Percentiles rank a stretch among this genome's conserved stretches.
These are phyloP conservation scores for Sander vitreus DNA, from an alignment of 2,113 vertebrate genomes.

Conservation along the genomic window DNA sequence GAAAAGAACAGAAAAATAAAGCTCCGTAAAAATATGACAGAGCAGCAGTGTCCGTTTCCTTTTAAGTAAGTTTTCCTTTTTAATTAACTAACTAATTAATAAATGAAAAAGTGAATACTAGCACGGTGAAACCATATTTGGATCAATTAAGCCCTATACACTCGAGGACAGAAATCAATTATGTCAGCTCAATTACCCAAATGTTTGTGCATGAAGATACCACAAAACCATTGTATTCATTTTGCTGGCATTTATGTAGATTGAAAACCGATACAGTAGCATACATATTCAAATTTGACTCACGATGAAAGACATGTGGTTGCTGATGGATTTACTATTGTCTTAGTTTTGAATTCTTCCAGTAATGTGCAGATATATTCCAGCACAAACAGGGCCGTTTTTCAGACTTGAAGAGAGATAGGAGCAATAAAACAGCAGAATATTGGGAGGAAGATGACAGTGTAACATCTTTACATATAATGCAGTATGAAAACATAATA, in stretches of 20 bases:
- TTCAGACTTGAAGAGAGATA: background rate
- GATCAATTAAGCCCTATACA: no score
- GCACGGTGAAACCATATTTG: no score
- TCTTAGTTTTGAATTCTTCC: no score
- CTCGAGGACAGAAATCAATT: no score
- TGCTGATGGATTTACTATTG: no score
- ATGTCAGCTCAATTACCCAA: background rate
- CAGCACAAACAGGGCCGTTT: background rate
- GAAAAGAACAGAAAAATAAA: no score
- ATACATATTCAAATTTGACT: no score
- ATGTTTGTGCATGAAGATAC: background rate
- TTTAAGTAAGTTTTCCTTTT: background rate
- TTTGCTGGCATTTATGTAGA: background rate
- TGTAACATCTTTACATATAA: background rate
- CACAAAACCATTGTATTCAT: background rate
- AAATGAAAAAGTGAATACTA: background rate
- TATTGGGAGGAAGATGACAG: background rate
- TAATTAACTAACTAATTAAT: background rate
- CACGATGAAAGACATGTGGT: no score
- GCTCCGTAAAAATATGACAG: background rate
- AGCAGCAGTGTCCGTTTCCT: background rate
- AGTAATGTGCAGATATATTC: background rate
- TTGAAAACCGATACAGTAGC: background rate
- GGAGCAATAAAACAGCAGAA: background rate
- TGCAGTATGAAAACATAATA: background rate